Conservation (phyloP, 2,888 invertebrate species). For the Eledona agricola region DNA sequence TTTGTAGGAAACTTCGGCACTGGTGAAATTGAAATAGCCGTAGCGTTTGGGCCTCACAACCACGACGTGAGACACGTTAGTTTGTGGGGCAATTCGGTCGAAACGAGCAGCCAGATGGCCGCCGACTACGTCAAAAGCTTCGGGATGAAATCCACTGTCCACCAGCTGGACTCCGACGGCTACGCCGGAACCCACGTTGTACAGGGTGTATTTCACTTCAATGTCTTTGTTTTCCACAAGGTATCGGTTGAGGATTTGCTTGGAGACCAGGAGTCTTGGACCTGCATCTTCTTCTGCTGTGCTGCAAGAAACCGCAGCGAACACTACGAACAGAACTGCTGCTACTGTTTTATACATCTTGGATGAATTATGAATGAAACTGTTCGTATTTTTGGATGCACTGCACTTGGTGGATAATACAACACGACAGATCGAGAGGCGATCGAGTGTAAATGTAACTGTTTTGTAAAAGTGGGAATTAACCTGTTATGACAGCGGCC, state of each 20-base stretch:
- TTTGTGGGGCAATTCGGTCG: conserved; percentile 90
- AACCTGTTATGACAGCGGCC: no score
- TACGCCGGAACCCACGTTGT: conserved; percentile 91
- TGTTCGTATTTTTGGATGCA: no score
- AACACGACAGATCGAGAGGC: no score
- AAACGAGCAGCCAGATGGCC: conserved; percentile 85
- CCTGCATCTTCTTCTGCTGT: conserved; percentile 75
- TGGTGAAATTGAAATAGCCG: conserved; percentile 97
- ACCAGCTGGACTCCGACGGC: conserved; percentile 88
- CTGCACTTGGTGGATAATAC: no score
- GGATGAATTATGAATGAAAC: conserved; percentile 20
- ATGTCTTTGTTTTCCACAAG: conserved; percentile 97
- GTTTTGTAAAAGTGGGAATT: no score
- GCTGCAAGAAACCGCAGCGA: conserved; percentile 54
- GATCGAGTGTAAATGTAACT: no score
- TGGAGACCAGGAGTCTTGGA: conserved; percentile 88
- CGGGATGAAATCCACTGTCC: conserved; percentile 92
- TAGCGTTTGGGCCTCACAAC: conserved; percentile 88
- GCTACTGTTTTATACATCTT: conserved; percentile 45
- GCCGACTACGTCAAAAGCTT: conserved; percentile 88
- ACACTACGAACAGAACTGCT: conserved; percentile 41
- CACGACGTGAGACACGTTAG: conserved; percentile 93
- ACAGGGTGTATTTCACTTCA: conserved; percentile 92
- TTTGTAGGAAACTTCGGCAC: conserved; percentile 91
- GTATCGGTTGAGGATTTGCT: conserved; percentile 95